Evolutionary conservation across 1,140 invertebrate species (phyloP), one percentile per base, ranked within the genome.

Genomic region (Vollenhovia emeryi): DNA sequence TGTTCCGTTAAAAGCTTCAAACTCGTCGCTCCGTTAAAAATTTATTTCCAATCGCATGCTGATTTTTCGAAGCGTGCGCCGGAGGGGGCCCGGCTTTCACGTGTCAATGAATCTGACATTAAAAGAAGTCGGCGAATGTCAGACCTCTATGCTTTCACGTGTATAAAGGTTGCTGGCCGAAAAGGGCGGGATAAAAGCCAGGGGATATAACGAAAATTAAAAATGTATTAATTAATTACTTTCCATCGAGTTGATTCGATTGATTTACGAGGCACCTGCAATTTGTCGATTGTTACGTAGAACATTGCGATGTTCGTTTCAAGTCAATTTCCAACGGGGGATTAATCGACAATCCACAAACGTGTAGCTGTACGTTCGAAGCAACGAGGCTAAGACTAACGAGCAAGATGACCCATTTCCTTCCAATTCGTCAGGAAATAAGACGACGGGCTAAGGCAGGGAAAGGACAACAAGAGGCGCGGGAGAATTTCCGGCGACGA

Each of bases 371-470:
- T 76, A 3, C 30, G 33, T 18, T 43, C 18, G 50, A 33, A 43
- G 15, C 9, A 24, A 36, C 27, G 27, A 36, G 36, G 21, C 40
- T 24, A 36, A 79, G 66, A 57, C 27, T 57, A 45, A 82, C 64
- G 60, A 50, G 4, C 13, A 4, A 33, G 13, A 11, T 82, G 78
- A 73, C 78, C 66, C 40, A 73, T 82, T 82, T 82, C 30, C 50
- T 21, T 64, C 36, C 40, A 57, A 80, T 36, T 57, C 33, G 82
- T 52, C 69, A 52, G 80, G 69, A 76, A 84, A 79, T 84, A 64
- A 68, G 43, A 69, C 24, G 74, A 21, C 30, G 40, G 83, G 52
- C 33, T 45, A 50, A 45, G 52, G 11, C 15, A 21, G 62, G n/a
- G 30, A 33, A 40, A 85, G n/a, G 75, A 80, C 48, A 84, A 84